These are phyloP conservation scores for Todiramphus saurophagus DNA, from an alignment of 2,113 vertebrate species.

Conservation along the genomic window DNA sequence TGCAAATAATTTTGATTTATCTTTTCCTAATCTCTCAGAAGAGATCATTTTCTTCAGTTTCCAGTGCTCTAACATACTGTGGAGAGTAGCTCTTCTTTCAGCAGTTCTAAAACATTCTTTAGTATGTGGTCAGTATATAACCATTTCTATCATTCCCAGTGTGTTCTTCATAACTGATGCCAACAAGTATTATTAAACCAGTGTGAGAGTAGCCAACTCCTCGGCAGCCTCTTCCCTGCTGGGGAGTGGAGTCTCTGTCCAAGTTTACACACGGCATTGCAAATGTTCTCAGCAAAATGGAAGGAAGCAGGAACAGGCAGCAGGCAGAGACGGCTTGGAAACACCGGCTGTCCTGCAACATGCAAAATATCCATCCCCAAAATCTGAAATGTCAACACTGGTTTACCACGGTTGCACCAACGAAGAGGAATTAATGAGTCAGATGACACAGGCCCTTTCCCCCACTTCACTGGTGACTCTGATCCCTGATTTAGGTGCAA, in stretches of 20 bases:
- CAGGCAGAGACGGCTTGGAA: neutral
- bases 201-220: neutral
- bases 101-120: neutral
- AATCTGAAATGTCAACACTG: neutral
- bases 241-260: neutral
- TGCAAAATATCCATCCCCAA: neutral
- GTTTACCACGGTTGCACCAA: neutral
- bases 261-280: neutral
- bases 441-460: neutral
- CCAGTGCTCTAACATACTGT: neutral
- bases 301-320: neutral
- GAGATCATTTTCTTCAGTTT: neutral
- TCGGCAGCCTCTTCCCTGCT: neutral
- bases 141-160: neutral
- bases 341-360: neutral
- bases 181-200: constrained; percentile 19
- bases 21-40: neutral
- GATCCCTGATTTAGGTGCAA: neutral
- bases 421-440: neutral
- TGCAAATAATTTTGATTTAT: neutral
- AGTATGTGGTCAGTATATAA: neutral
- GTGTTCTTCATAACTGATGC: neutral
- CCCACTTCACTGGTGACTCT: neutral
- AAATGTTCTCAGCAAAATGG: neutral
- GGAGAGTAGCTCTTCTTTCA: neutral